Evolutionary conservation across 2,888 invertebrate species (phyloP), one percentile per base, ranked within the genome.

Genomic region (Luffia ferchaultella): DNA sequence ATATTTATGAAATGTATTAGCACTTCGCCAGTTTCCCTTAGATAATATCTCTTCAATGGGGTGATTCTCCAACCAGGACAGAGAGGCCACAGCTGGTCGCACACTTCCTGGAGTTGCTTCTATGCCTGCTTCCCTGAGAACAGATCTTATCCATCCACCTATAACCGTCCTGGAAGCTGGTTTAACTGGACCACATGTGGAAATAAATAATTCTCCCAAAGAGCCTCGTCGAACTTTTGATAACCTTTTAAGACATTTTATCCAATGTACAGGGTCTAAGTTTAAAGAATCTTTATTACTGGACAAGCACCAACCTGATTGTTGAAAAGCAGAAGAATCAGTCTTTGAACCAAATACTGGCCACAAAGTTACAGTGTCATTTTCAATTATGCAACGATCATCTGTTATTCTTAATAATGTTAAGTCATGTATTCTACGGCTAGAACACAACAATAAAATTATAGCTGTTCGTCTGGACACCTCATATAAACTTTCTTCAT

Each of bases 81-180:
- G n/a, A 44, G 50, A 53, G 30, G 50, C 51, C 16, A 53, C 54
- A 15, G 54, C 54, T 16, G 51, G 50, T 16, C 54, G 50, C 5
- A 53, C 50, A 20, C 51, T 51, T 18, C 46, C 52, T 20, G 52
- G 52, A 2, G 49, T 2, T 30, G 18, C 45, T 30, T 49, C 20
- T 12, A 54, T 48, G 48, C 49, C 46, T 46, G 42, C 1, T 40
- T 50, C 53, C 2, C 30, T 9, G 18, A 52, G 46, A 44, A 47
- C 47, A 16, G 53, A 47, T 45, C 52, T 55, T n/a, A 53, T 16
- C 54, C 54, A 54, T 48, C 53, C 54, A 15, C 53, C 53, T 20
- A 54, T 53, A 30, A 52, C 41, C n/a, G 54, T 20, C 42, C 42
- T 53, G 17, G 48, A 52, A 7, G 51, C 54, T 17, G 51, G 40